Evolutionary conservation across 2,113 vertebrate species (phyloP).

Genomic region (Calonectris borealis): DNA sequence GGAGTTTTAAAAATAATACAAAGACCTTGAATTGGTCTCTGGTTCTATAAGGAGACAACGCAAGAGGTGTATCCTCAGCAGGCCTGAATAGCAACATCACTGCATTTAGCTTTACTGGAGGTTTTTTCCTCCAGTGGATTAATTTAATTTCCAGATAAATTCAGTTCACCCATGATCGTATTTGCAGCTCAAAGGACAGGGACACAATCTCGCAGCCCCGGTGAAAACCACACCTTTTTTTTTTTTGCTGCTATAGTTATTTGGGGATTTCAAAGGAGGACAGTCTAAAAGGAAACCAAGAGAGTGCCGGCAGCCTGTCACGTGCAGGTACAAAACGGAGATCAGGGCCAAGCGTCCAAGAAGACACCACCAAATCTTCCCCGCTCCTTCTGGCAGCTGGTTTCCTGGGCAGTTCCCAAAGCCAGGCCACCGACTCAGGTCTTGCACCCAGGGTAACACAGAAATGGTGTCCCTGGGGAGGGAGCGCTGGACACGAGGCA

Average conservation of each 20-base stretch:
- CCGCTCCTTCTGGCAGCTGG: background rate
- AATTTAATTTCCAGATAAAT: background rate
- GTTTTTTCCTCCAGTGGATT: background rate
- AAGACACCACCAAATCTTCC: background rate
- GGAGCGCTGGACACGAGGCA: background rate
- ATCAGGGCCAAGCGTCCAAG: background rate
- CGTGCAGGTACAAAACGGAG: background rate
- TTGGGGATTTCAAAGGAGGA: background rate
- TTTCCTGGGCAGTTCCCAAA: background rate
- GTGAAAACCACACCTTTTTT: background rate
- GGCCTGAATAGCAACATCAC: background rate
- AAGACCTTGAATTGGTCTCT: background rate
- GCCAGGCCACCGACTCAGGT: background rate
- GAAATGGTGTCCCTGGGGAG: background rate
- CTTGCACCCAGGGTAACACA: background rate
- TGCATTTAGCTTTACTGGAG: background rate
- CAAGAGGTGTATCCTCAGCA: background rate
- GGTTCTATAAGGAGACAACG: background rate
- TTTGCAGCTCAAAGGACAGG: background rate
- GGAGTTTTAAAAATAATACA: background rate
- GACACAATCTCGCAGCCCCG: background rate
- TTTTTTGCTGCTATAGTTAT: background rate
- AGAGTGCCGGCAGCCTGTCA: background rate
- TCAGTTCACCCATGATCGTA: background rate
- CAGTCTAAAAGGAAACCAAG: background rate